Evolutionary conservation across 2,113 vertebrate genomes (phyloP).

Genomic region (Xenopus tropicalis): DNA sequence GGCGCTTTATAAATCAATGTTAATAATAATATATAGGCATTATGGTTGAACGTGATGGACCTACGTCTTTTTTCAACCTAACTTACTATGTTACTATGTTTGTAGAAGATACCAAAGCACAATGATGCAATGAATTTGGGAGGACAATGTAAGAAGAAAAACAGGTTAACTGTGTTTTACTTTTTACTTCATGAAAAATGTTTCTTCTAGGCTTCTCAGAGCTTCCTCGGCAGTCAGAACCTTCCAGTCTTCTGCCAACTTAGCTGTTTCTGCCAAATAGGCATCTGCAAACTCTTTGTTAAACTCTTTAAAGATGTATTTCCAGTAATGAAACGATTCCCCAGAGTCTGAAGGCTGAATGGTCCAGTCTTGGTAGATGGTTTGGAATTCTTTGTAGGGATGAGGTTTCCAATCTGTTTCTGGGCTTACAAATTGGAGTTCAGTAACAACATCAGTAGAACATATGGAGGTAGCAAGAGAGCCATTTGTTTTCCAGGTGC

Average conservation of each 20-base stretch:
- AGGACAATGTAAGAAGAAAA: too few species aligned
- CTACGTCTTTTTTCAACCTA: too few species aligned
- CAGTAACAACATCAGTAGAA: conserved; percentile 6
- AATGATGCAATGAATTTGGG: too few species aligned
- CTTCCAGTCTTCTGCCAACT: conserved; percentile 53
- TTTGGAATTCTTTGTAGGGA: conserved; percentile 47
- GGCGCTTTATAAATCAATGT: too few species aligned
- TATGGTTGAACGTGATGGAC: too few species aligned
- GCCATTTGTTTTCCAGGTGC: conserved; percentile 14
- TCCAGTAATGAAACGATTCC: conserved; percentile 47
- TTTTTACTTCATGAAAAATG: conserved; percentile 67
- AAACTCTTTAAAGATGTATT: conserved; percentile 56
- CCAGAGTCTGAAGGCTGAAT: conserved; percentile 56
- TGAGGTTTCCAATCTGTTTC: not conserved
- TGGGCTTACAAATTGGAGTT: not conserved
- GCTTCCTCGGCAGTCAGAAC: conserved; percentile 32
- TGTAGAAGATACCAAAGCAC: too few species aligned
- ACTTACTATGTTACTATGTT: too few species aligned
- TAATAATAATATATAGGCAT: too few species aligned
- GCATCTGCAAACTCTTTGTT: conserved; percentile 16
- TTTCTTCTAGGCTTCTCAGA: conserved; percentile 47
- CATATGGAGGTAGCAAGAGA: conserved; percentile 4
- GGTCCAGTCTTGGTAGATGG: conserved; percentile 56
- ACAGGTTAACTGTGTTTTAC: too few species aligned
- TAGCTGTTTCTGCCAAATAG: conserved; percentile 29